These are phyloP conservation scores for Helobdella robusta DNA, from an alignment of 2,888 invertebrate species.

Conservation along the genomic window DNA sequence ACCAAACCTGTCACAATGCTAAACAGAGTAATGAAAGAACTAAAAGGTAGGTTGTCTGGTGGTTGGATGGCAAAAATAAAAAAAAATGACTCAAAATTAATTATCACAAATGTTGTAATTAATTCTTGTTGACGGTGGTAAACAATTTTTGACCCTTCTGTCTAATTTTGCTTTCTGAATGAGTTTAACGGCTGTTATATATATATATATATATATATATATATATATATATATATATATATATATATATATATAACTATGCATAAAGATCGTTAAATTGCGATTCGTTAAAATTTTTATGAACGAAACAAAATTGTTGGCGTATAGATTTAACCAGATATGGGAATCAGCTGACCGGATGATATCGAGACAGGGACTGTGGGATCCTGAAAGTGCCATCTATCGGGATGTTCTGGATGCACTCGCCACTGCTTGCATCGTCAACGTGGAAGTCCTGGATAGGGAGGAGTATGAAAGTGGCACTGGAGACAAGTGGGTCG, in stretches of 20 bases:
- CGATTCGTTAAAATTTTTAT: no score
- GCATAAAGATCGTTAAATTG: background rate
- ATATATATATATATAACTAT: background rate
- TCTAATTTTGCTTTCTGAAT: no score
- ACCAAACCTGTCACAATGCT: no score
- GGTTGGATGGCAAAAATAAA: no score
- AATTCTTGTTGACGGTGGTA: no score
- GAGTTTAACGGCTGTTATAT: no score
- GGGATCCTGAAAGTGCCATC: constrained; percentile 26
- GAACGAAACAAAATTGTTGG: no score
- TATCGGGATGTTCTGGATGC: constrained; percentile 30
- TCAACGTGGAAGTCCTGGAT: constrained; percentile 31
- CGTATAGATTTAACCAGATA: constrained; percentile 25
- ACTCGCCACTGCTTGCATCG: constrained; percentile 30
- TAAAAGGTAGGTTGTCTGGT: no score
- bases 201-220: background rate
- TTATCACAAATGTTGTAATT: no score
- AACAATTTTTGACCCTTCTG: no score
- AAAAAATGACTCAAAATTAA: no score
- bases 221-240: constrained; percentile 1
- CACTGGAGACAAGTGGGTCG: constrained; percentile 36
- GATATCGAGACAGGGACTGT: constrained; percentile 28
- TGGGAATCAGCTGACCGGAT: constrained; percentile 31
- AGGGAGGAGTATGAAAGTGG: constrained; percentile 31
- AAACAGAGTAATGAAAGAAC: no score